Percentiles rank a stretch among this genome's conserved stretches.
Evolutionary conservation across 2,797 vertebrate species (phyloP).

Genomic region (Sibirionetta formosa): DNA sequence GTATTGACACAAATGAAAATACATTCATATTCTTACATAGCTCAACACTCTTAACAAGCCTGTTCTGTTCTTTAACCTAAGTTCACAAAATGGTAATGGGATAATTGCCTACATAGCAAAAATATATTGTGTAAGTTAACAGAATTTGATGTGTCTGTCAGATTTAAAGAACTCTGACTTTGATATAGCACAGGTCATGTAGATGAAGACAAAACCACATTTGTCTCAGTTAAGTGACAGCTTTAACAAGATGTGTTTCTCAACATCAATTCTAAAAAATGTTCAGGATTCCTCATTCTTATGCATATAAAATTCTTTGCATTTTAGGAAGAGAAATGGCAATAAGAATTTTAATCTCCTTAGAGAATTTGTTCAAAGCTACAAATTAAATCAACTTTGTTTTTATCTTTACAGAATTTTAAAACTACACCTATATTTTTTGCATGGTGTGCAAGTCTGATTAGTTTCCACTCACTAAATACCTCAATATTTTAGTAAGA

Average conservation of each 20-base stretch:
- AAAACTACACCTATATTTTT: background rate
- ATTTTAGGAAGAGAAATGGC: background rate
- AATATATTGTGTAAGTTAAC: background rate
- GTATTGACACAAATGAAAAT: background rate
- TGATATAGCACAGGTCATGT: background rate
- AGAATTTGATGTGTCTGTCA: background rate
- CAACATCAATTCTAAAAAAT: background rate
- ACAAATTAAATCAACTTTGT: background rate
- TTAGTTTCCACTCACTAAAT: background rate
- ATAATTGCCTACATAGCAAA: background rate
- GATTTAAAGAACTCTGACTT: background rate
- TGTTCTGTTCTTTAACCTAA: background rate
- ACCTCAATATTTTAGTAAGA: background rate
- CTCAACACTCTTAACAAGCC: background rate
- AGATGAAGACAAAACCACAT: background rate
- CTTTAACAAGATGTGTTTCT: background rate
- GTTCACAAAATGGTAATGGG: background rate
- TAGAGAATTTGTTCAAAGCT: background rate
- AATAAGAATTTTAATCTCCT: background rate
- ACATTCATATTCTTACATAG: background rate
- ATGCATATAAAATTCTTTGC: background rate
- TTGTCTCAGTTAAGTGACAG: background rate
- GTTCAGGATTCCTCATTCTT: background rate
- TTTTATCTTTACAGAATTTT: background rate
- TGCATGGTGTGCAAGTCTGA: background rate